Base-by-base conservation (phyloP, 2,797 vertebrate genomes). In the Pangasius sanitwongsei region DNA sequence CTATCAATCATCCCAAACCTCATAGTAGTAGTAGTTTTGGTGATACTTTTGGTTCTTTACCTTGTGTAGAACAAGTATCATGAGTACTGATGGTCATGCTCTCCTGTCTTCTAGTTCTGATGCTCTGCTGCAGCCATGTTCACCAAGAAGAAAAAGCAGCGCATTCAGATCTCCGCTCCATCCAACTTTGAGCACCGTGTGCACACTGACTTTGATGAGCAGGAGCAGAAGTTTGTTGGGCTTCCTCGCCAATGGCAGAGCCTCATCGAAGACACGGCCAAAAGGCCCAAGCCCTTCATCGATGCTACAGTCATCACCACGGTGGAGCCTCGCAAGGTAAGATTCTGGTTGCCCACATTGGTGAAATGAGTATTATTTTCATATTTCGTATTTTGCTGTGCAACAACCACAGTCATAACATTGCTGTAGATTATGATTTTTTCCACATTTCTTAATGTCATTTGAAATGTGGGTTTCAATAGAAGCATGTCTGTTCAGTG, bases 181-280 rank as follows among this genome's bases (percentile, higher is more conserved):
- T 99, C 97, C 34, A 99, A 99, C 94, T 99, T 99, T 0, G 98
- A 99, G 94, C 98, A 99, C 91, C 97, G 98, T 0, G 98, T 99
- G 7, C 98, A 99, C 92, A 99, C 98, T 0, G 98, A 98, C 74
- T 99, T 98, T 0, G 98, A 99, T 86, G 94, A 97, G 88, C 96
- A 97, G 5, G 97, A 99, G 94, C 98, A 99, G 96, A 98, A 97
- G 91, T 99, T 99, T 89, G 98, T 97, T 0, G 98, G 98, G 18
- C 94, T 99, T 93, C 98, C 98, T 0, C 96, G 97, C 6, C 98
- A 99, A 94, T 99, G 98, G 98, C 98, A 99, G 93, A 98, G 98
- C 4, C 97, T 99, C 78, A 98, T 99, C 20, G 98, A 99, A 92
- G 98, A 99, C 94, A 98, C 98, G 0, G 98, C 98, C 84, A 97